A percentile compares a stretch with the other conserved stretches of the same genome.
phyloP scores from a whole-genome alignment of 2,888 invertebrate genomes.

The Frankliniella fusca region DNA sequence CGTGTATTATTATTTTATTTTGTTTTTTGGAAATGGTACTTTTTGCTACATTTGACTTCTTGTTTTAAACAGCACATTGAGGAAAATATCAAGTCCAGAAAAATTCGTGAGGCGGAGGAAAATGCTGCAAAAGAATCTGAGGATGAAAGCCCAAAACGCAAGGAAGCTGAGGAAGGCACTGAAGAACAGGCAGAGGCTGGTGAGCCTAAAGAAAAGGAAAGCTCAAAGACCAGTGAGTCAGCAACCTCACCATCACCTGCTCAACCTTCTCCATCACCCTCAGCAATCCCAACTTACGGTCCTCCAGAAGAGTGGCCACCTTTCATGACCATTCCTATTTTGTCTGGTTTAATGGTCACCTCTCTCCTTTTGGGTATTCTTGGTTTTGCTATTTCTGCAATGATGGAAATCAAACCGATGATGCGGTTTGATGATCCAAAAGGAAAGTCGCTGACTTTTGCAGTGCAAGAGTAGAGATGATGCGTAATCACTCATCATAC shows the following conservation, averaged over 20 bases:
- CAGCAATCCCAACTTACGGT: neutral
- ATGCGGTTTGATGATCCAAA: slow-evolving; percentile 6
- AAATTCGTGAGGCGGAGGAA: neutral
- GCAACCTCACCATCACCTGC: neutral
- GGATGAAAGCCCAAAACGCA: neutral
- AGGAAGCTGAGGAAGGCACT: neutral
- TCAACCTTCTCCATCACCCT: neutral
- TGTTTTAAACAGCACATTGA: neutral
- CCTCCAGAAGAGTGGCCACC: neutral
- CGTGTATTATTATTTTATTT: no score
- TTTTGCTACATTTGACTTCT: no score
- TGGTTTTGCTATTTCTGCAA: neutral
- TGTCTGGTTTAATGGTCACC: neutral
- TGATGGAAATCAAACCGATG: neutral
- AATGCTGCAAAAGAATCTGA: neutral
- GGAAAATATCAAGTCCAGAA: neutral
- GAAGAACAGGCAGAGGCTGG: neutral
- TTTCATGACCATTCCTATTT: slow-evolving; percentile 8
- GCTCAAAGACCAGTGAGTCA: neutral
- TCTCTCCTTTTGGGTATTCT: neutral
- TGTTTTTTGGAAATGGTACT: no score
- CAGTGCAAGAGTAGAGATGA: neutral
- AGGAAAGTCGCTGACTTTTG: neutral
- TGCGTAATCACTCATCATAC: neutral
- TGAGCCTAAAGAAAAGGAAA: neutral